Conservation (phyloP, 2,888 invertebrate species). For the Pristionchus maxplancki region DNA sequence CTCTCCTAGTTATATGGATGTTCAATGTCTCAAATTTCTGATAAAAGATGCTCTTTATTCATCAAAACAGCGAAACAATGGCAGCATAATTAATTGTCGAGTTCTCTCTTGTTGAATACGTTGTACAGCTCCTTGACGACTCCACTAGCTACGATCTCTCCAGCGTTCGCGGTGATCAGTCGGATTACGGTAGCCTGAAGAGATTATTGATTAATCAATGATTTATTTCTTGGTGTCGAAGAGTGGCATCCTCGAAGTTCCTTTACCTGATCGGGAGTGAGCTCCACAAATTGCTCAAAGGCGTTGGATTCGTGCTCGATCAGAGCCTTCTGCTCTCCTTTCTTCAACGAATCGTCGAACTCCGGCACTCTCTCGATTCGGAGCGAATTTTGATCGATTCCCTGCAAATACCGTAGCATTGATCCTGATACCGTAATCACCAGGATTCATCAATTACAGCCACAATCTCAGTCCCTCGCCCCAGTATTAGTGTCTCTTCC, state of each 20-base stretch:
- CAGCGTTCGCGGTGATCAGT: slow-evolving; percentile 66
- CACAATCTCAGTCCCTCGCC: neutral
- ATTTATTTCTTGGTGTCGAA: too few species aligned
- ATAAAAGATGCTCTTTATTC: neutral
- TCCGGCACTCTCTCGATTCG: neutral
- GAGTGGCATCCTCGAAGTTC: too few species aligned
- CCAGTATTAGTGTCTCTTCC: neutral
- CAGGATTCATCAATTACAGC: too few species aligned
- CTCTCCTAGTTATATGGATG: too few species aligned
- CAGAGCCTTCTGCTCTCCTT: slow-evolving; percentile 26
- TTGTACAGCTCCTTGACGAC: slow-evolving; percentile 53
- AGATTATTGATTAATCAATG: too few species aligned
- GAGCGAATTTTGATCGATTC: slow-evolving; percentile 16
- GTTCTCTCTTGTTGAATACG: slow-evolving; percentile 21
- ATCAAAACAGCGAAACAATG: neutral
- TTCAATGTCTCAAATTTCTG: too few species aligned
- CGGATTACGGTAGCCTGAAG: slow-evolving; percentile 57
- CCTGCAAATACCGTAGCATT: neutral
- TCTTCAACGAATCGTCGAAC: slow-evolving; percentile 35
- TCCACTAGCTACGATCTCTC: slow-evolving; percentile 61
- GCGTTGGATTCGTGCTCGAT: slow-evolving; percentile 32
- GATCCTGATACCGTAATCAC: neutral
- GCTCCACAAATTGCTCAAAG: slow-evolving; percentile 25
- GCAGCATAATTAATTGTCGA: slow-evolving; percentile 22
- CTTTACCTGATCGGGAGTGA: slow-evolving; percentile 43